phyloP scores from a whole-genome alignment of 2,888 invertebrate genomes.

The Erynnis tages region DNA sequence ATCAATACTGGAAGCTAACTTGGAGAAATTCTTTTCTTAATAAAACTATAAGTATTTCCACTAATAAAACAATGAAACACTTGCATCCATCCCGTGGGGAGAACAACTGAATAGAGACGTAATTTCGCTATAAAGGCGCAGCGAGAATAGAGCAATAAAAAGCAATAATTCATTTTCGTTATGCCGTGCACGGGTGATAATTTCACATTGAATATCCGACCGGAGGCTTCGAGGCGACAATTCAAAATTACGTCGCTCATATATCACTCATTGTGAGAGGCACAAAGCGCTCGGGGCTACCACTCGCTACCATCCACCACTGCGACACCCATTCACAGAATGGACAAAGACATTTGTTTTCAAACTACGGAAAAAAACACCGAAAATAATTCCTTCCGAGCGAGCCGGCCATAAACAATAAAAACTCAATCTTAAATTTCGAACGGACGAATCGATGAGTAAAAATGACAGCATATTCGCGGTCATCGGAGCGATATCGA shows the following conservation, averaged over 20 bases:
- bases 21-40: neutral
- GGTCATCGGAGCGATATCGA: conserved; percentile 41
- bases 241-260: conserved; percentile 75
- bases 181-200: conserved; percentile 78
- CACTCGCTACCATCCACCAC: conserved; percentile 65
- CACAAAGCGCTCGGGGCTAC: conserved; percentile 70
- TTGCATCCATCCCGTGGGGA: conserved; percentile 22
- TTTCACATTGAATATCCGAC: conserved; percentile 68
- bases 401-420: conserved; percentile 65
- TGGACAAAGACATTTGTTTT: conserved; percentile 76
- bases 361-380: conserved; percentile 66
- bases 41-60: conserved; percentile 5
- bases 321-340: conserved; percentile 64
- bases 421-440: conserved; percentile 36
- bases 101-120: conserved; percentile 33
- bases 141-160: conserved; percentile 58
- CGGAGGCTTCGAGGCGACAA: conserved; percentile 67
- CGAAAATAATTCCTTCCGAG: conserved; percentile 69
- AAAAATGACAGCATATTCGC: conserved; percentile 44
- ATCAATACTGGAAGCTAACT: neutral
- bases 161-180: conserved; percentile 80
- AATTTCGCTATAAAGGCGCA: conserved; percentile 33
- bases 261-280: conserved; percentile 79
- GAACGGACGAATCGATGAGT: conserved; percentile 38
- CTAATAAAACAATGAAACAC: conserved; percentile 23